Conservation (phyloP, 1,140 invertebrate species). For the Papilio machaon region DNA sequence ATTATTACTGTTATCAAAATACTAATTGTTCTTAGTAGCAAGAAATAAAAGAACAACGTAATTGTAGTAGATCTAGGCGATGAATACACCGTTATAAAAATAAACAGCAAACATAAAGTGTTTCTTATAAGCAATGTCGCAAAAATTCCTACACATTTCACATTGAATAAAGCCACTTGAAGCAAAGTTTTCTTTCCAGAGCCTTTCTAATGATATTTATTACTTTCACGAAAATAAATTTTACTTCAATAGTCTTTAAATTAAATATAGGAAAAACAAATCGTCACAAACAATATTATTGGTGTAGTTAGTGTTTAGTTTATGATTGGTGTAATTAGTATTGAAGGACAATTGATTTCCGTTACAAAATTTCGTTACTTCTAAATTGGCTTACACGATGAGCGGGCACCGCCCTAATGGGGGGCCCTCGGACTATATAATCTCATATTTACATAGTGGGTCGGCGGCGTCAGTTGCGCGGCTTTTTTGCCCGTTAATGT, state of each 20-base stretch:
- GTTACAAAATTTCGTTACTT: slow-evolving; percentile 70
- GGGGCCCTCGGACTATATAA: slow-evolving; percentile 61
- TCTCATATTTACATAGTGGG: slow-evolving; percentile 72
- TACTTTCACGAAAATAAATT: not conserved
- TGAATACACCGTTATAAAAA: too few species aligned
- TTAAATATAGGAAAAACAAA: not conserved
- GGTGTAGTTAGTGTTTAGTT: not conserved
- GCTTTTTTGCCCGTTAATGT: slow-evolving; percentile 77
- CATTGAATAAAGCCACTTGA: too few species aligned
- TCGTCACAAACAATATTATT: not conserved
- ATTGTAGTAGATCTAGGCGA: too few species aligned
- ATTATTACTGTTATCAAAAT: too few species aligned
- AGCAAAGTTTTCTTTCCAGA: not conserved
- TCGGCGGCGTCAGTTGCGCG: slow-evolving; percentile 70
- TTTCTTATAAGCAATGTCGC: too few species aligned
- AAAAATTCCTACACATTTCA: too few species aligned
- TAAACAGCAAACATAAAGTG: too few species aligned
- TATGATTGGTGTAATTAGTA: slow-evolving; percentile 56
- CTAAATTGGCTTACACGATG: slow-evolving; percentile 58
- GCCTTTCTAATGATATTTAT: not conserved
- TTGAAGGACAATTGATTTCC: slow-evolving; percentile 71
- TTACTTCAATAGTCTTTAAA: not conserved
- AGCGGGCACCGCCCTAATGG: slow-evolving; percentile 55
- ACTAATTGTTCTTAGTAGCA: too few species aligned
- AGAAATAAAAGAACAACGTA: too few species aligned